phyloP scores from a whole-genome alignment of 2,113 vertebrate species.

The Tringa solitaria region DNA sequence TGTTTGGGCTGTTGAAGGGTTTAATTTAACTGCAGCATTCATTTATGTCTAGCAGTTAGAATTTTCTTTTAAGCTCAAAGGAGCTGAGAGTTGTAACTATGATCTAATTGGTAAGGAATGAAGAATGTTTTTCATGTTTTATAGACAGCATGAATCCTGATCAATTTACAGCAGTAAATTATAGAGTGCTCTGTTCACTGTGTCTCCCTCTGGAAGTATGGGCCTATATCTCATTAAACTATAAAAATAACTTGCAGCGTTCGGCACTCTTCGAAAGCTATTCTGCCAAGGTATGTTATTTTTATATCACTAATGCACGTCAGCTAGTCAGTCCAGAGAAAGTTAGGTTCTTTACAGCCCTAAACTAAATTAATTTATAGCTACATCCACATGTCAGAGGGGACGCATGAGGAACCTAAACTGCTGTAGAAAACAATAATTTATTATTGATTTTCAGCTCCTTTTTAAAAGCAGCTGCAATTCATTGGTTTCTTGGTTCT shows the following conservation, averaged over 20 bases:
- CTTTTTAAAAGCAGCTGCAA: constrained; percentile 68
- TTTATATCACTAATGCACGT: constrained; percentile 64
- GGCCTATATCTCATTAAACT: constrained; percentile 73
- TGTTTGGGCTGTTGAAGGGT: constrained; percentile 77
- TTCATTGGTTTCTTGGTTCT: constrained; percentile 46
- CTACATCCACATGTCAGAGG: constrained; percentile 68
- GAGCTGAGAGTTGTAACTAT: constrained; percentile 73
- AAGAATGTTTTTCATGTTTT: constrained; percentile 83
- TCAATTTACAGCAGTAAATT: constrained; percentile 81
- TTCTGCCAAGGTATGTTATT: constrained; percentile 72
- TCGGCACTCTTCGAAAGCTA: constrained; percentile 45
- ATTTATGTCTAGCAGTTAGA: constrained; percentile 79
- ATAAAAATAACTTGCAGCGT: constrained; percentile 73
- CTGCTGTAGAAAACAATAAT: constrained; percentile 70
- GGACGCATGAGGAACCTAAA: constrained; percentile 52
- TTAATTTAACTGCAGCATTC: constrained; percentile 80
- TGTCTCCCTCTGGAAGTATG: constrained; percentile 66
- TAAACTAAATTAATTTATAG: constrained; percentile 75
- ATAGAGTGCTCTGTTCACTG: constrained; percentile 66
- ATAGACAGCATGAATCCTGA: constrained; percentile 80
- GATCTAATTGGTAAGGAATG: constrained; percentile 82
- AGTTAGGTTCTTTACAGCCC: constrained; percentile 32
- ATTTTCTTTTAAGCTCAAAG: constrained; percentile 79
- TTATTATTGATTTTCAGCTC: constrained; percentile 75
- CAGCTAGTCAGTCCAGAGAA: constrained; percentile 48